Evolutionary conservation across 1,140 invertebrate genomes (phyloP).

Genomic region (Bombus consobrinus): DNA sequence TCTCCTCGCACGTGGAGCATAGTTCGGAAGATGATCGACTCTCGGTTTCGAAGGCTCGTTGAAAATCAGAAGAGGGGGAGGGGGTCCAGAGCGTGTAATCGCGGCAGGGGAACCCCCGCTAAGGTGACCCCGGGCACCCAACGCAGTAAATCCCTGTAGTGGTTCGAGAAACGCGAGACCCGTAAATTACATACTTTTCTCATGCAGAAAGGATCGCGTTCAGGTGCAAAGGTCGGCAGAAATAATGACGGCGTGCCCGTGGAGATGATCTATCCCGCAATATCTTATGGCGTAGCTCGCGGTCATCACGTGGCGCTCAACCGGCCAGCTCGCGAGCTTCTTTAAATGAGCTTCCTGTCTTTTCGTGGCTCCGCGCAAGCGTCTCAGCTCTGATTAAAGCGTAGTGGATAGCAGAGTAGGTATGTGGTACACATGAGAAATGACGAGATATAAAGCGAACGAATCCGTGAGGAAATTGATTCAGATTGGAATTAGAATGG

Average conservation of each 20-base stretch:
- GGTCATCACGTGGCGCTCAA: slow-evolving; percentile 57
- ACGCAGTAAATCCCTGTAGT: slow-evolving; percentile 77
- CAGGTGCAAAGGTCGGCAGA: slow-evolving; percentile 70
- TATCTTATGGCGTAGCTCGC: slow-evolving; percentile 66
- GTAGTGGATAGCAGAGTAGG: background rate
- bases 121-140: slow-evolving; percentile 75
- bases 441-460: background rate
- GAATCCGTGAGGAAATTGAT: background rate
- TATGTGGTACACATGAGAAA: too few species aligned
- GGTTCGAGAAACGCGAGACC: slow-evolving; percentile 76
- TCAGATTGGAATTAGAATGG: too few species aligned
- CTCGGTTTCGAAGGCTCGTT: slow-evolving; percentile 36
- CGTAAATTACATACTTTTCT: slow-evolving; percentile 80
- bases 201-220: slow-evolving; percentile 76
- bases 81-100: background rate
- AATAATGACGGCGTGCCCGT: slow-evolving; percentile 73
- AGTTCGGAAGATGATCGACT: background rate
- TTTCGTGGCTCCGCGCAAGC: slow-evolving; percentile 2
- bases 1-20: background rate
- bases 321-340: slow-evolving; percentile 32
- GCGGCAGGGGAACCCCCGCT: slow-evolving; percentile 68
- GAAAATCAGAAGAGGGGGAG: slow-evolving; percentile 7
- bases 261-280: slow-evolving; percentile 74
- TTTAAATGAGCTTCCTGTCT: slow-evolving; percentile 63
- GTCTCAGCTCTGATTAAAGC: background rate